Evolutionary conservation across 1,140 invertebrate genomes (phyloP), one percentile per base, ranked within the genome.

Genomic region (Thrips palmi): DNA sequence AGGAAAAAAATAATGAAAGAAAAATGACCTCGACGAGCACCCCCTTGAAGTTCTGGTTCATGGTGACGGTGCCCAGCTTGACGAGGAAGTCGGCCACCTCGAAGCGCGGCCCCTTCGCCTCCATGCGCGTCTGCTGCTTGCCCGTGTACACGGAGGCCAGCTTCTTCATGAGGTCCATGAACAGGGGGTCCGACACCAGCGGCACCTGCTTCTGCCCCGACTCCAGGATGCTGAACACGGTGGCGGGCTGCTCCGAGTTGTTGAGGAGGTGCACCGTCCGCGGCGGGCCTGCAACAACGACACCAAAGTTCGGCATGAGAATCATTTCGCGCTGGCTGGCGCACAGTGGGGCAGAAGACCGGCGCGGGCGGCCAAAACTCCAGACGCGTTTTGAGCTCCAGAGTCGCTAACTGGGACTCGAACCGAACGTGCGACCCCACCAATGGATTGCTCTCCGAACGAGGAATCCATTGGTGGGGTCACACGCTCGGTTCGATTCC

Each of bases 11-110:
- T 19, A 11, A 39, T 10, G 33, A 37, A 11, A 11, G 15, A 43
- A 37, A 34, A 30, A 32, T 59, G 51, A 87, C 87, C 68, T 94
- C 89, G 32, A 96, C 74, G 1, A 96, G 63, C 39, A 97, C 75
- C 10, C 89, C 92, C 62, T 93, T 93, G 53, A 94, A 92, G 52
- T 80, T 88, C 38, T 86, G 77, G 55, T 78, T 84, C 63, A 94
- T 83, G 7, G 82, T 82, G 2, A 96, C 88, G 32, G 75, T 84
- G 18, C 91, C 91, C 2, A 96, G 63, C 60, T 96, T 96, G 3
- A 96, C 77, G 46, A 86, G 73, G 59, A 97, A 97, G 56, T 97
- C 92, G 1, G 77, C 82, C 19, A 92, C 68, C 58, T 93, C 84
- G 59, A 87, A 96, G 33, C 86, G 65, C 1, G 83, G 80, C 1